Base-by-base conservation (phyloP, 1,140 invertebrate genomes). In the Manduca sexta region DNA sequence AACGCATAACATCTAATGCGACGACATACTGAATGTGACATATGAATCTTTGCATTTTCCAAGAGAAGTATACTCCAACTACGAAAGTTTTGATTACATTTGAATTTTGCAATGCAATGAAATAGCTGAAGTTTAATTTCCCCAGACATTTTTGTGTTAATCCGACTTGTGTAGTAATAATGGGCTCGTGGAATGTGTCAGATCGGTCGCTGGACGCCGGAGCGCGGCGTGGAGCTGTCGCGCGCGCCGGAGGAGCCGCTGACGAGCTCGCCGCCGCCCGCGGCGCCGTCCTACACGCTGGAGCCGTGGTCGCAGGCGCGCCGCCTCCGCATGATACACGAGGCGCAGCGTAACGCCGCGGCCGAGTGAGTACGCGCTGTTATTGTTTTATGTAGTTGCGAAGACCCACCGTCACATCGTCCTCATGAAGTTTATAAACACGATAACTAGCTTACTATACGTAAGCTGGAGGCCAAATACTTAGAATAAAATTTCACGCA, bases 261-360 rank as follows among this genome's bases (percentile, higher is more conserved):
- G 13, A 49, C 45, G 12, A 30, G 53, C 41, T 48, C 52, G 5
- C 45, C 61, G 44, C 57, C 52, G 47, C 63, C 59, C 15, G 54
- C 52, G 41, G 63, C 54, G 38, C 62, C 69, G 3, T 69, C 75
- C 12, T 82, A 77, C 64, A 68, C 74, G 34, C 60, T 79, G 60
- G 80, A 81, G 67, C 77, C 77, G 43, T 74, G 71, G 74, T 81
- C 72, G 45, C 75, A 77, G 60, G 74, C 69, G 45, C 74, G 75
- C n/a, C 74, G 80, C 4, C 64, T 84, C 41, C 75, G 74, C 61
- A 78, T 84, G 75, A 84, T 84, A 43, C 74, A 74, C 14, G 72
- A 79, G 60, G 80, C 80, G 13, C 69, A 79, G 52, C 74, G 77
- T 35, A 60, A 34, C 49, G 49, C 50, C 37, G 57, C 58, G 26